Evolutionary conservation across 2,888 invertebrate genomes (phyloP), one percentile per base, ranked within the genome.

Genomic region (Schizotus pectinicornis): DNA sequence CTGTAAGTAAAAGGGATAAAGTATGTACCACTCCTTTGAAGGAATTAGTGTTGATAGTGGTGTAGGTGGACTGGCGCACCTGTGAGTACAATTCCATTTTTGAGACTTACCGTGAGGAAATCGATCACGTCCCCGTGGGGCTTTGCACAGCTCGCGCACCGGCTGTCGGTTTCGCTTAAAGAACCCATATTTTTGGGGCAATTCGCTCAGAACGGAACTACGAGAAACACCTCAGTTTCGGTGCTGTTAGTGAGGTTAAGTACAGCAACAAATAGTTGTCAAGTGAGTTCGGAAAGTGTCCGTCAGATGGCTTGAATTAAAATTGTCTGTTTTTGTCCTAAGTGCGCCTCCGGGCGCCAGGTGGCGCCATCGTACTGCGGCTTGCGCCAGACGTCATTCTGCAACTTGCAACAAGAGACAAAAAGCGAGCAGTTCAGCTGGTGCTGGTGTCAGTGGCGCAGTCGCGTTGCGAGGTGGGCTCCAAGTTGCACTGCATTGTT

Each of bases 1-100:
- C 91, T 92, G 78, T 43, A 83, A 83, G 57, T 60, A 62, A 39
- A 38, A 11, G 53, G 61, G 7, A 45, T 42, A 31, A 13, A 43
- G 35, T 30, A 31, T 32, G 11, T n/a, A 53, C 53, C 58, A 48
- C 50, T 38, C 59, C 59, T 59, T 57, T 56, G 58, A 58, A 45
- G 58, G 56, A 47, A 45, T 49, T 41, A 34, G 22, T 38, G 39
- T 31, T 48, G 22, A 52, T 57, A 60, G 53, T 47, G 48, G 51
- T 52, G 59, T 60, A 59, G 47, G 51, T 60, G 57, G 58, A 7
- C 35, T 35, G 39, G 60, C 60, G 67, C 73, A 73, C 68, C 72
- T 73, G 71, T 65, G 41, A 57, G 56, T 63, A 45, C 45, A 49
- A 13, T 6, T 14, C 35, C 59, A 36, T 49, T 45, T 42, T 33